Conservation (phyloP, 2,113 vertebrate genomes). For the Monarcha castaneiventris region DNA sequence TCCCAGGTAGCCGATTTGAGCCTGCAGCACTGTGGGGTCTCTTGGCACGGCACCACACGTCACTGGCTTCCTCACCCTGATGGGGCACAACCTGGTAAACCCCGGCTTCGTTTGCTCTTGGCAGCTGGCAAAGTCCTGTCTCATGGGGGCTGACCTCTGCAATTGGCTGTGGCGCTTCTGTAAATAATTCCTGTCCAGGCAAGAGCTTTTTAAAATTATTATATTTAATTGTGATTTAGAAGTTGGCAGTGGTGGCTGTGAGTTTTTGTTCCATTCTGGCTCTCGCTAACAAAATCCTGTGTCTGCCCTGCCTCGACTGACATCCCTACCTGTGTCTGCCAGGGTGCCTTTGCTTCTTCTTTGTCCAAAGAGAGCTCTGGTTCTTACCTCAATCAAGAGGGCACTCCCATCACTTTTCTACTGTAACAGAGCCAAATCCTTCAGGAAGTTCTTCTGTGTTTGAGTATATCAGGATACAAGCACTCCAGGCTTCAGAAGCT, state of each 20-base stretch:
- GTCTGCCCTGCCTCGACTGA: not conserved
- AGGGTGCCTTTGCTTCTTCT: not conserved
- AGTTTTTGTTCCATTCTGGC: not conserved
- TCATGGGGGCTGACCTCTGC: not conserved
- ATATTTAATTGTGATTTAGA: not conserved
- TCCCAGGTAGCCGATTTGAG: not conserved
- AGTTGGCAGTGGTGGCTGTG: not conserved
- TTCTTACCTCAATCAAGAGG: not conserved
- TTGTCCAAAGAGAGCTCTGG: not conserved
- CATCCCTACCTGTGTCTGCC: not conserved
- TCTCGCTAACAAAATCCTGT: fast-evolving
- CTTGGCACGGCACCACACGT: fast-evolving
- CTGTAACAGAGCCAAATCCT: fast-evolving
- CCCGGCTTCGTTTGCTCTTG: fast-evolving
- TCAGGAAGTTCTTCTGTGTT: not conserved
- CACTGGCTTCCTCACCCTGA: not conserved
- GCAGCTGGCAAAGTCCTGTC: not conserved
- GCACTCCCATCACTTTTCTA: not conserved
- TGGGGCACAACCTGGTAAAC: not conserved
- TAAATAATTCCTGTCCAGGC: not conserved
- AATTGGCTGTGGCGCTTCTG: not conserved
- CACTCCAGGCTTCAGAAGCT: not conserved
- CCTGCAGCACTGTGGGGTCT: not conserved
- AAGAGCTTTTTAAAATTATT: not conserved
- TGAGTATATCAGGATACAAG: not conserved